Evolutionary conservation across 2,113 vertebrate species (phyloP).

Genomic region (Aspiorhynchus laticeps): DNA sequence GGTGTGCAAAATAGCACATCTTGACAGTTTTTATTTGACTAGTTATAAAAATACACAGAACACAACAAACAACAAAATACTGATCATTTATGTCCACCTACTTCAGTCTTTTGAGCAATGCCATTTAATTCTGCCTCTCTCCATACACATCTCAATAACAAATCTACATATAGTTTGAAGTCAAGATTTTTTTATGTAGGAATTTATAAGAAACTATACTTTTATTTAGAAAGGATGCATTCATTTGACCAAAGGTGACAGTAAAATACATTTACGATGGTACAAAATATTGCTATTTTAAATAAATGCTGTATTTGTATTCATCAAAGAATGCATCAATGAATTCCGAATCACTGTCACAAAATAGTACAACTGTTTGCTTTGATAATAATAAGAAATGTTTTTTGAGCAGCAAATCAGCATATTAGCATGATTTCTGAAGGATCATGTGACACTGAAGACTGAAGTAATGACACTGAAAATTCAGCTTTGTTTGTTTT

Average conservation of each 20-base stretch:
- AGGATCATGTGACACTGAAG: too few species aligned
- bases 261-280: neutral
- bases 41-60: too few species aligned
- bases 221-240: neutral
- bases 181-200: neutral
- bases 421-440: neutral
- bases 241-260: neutral
- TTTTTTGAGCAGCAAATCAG: neutral
- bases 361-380: neutral
- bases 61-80: neutral
- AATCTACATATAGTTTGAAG: neutral
- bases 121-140: neutral
- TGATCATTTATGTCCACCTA: neutral
- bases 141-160: neutral
- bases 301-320: too few species aligned
- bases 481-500: neutral
- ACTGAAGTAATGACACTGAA: neutral
- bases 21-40: neutral
- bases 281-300: too few species aligned
- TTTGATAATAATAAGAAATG: neutral
- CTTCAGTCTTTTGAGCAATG: neutral
- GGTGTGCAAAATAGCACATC: neutral
- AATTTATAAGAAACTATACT: neutral
- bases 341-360: neutral
- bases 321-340: too few species aligned